These are phyloP conservation scores for Synergus gifuensis DNA, from an alignment of 2,888 invertebrate genomes.

Conservation along the genomic window DNA sequence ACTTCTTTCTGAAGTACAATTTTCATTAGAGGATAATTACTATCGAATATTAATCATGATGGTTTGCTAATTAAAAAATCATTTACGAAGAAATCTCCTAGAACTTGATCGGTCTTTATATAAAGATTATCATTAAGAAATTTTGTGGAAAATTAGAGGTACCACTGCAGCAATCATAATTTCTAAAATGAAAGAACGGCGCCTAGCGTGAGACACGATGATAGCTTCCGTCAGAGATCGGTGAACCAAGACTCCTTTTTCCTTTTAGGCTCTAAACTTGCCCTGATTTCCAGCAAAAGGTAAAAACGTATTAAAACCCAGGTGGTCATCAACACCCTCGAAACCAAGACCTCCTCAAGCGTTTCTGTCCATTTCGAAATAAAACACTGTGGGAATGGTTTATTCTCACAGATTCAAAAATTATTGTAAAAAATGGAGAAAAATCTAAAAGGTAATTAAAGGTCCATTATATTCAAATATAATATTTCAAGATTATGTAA, in stretches of 20 bases:
- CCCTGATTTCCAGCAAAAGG: conserved; percentile 3
- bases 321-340: background rate
- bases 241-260: conserved; percentile 9
- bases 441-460: background rate
- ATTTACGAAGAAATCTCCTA: background rate
- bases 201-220: background rate
- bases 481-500: no score
- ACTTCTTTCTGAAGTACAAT: background rate
- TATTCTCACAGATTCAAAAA: background rate
- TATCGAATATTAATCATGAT: background rate
- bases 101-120: background rate
- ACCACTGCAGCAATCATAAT: conserved; percentile 2
- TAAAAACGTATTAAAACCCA: conserved; percentile 6
- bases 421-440: background rate
- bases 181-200: background rate
- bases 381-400: background rate
- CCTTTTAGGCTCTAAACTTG: conserved; percentile 17
- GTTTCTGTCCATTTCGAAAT: background rate
- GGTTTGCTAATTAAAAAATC: background rate
- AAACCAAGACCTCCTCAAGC: background rate
- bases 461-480: background rate
- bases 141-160: background rate
- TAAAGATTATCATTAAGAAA: background rate
- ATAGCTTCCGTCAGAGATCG: conserved; percentile 10
- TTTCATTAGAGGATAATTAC: background rate